These are phyloP conservation scores for Aleiodes alternator DNA, from an alignment of 2,888 invertebrate genomes.

Conservation along the genomic window DNA sequence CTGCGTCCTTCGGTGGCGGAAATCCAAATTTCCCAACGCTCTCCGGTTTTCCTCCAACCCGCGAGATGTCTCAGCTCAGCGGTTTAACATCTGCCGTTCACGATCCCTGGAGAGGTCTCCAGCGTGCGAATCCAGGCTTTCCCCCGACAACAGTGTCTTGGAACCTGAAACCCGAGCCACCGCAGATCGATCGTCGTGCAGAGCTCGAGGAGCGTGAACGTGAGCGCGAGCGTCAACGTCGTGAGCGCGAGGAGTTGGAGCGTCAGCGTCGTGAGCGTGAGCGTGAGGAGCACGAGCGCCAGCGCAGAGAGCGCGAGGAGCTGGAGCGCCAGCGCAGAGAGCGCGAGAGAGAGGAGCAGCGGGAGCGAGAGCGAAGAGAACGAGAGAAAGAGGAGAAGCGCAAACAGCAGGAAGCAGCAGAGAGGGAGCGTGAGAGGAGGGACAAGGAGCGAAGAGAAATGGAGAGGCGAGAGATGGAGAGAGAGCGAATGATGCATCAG, in stretches of 20 bases:
- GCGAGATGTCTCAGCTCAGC: conserved; percentile 79
- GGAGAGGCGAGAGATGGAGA: conserved; percentile 79
- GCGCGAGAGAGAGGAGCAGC: conserved; percentile 72
- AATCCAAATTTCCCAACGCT: conserved; percentile 83
- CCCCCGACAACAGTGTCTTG: conserved; percentile 79
- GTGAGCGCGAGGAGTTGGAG: conserved; percentile 81
- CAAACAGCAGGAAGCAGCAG: conserved; percentile 70
- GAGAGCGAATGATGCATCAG: conserved; percentile 77
- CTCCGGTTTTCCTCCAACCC: conserved; percentile 81
- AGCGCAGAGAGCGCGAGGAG: conserved; percentile 77
- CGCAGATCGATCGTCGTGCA: conserved; percentile 78
- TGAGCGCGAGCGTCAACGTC: conserved; percentile 75
- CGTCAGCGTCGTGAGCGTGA: conserved; percentile 80
- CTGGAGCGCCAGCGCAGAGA: conserved; percentile 74
- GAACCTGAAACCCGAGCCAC: conserved; percentile 82
- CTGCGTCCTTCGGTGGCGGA: conserved; percentile 80
- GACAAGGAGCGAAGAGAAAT: conserved; percentile 78
- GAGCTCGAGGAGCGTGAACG: conserved; percentile 79
- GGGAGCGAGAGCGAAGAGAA: conserved; percentile 75
- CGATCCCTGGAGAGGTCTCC: conserved; percentile 84
- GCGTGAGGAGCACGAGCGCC: conserved; percentile 80
- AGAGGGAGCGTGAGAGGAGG: conserved; percentile 74
- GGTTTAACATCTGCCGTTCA: conserved; percentile 76
- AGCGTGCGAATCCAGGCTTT: conserved; percentile 79
- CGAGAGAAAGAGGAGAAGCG: conserved; percentile 75